Evolutionary conservation across 2,888 invertebrate genomes (phyloP).

Genomic region (Folsomia manolachei): DNA sequence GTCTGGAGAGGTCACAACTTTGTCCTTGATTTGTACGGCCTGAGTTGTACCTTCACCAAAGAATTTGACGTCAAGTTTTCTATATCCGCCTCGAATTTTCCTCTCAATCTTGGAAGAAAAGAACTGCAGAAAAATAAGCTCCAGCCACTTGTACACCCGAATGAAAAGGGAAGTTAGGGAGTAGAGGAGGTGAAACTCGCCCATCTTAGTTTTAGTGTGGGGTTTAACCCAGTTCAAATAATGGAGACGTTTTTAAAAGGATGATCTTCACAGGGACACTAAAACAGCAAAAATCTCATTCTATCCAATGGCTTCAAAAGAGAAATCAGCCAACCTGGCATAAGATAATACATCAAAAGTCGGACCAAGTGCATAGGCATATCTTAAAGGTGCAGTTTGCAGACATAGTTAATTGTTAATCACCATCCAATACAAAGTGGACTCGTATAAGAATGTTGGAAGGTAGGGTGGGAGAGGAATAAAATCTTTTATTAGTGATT

Average conservation of each 20-base stretch:
- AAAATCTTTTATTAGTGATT: background rate
- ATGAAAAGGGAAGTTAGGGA: constrained; percentile 21
- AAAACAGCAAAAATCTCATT: no score
- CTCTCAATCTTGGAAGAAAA: constrained; percentile 22
- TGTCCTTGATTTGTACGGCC: no score
- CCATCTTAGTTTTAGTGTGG: no score
- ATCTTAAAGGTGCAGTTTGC: no score
- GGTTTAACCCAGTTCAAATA: no score
- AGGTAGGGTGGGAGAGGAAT: background rate
- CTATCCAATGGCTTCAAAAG: background rate
- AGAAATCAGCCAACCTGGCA: background rate
- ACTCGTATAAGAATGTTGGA: no score
- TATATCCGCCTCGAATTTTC: constrained; percentile 21
- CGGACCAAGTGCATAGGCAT: no score
- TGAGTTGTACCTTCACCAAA: constrained; percentile 4
- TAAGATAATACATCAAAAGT: background rate
- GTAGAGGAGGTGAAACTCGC: constrained; percentile 7
- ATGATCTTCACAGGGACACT: background rate
- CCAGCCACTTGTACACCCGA: constrained; percentile 27
- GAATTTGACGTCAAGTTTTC: constrained; percentile 23
- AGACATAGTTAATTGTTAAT: background rate
- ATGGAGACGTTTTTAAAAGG: constrained; percentile 8
- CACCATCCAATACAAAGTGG: background rate
- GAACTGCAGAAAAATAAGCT: constrained; percentile 20
- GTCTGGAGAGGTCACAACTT: no score